These are phyloP conservation scores for Alentia gelatinosa DNA, from an alignment of 2,888 invertebrate genomes.

Conservation along the genomic window DNA sequence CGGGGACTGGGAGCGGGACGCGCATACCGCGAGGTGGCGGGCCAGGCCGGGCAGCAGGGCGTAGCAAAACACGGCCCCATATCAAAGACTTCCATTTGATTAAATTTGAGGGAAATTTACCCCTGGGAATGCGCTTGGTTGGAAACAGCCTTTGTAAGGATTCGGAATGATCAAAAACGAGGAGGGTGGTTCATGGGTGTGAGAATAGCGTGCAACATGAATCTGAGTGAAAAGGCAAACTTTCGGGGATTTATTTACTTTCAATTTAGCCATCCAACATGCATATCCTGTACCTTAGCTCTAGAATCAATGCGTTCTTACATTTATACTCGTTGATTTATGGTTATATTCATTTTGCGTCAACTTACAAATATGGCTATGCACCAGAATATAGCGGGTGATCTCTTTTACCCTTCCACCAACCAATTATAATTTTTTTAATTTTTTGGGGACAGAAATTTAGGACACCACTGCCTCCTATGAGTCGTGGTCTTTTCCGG, in stretches of 20 bases:
- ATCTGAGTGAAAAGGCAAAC: background rate
- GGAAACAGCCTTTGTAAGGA: background rate
- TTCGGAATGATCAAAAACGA: background rate
- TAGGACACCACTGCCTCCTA: background rate
- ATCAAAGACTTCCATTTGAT: slow-evolving; percentile 22
- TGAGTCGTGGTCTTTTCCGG: background rate
- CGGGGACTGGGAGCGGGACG: background rate
- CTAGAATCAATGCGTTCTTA: too few species aligned
- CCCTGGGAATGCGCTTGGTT: background rate
- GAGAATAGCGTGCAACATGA: background rate
- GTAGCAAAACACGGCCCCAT: background rate
- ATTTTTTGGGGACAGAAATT: background rate
- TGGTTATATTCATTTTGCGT: too few species aligned
- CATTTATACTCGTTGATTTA: too few species aligned
- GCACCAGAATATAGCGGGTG: too few species aligned
- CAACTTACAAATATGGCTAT: too few species aligned
- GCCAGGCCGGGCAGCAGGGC: background rate
- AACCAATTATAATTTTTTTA: background rate
- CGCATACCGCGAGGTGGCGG: too few species aligned
- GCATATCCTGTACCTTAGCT: too few species aligned
- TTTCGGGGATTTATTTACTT: background rate
- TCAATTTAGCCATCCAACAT: too few species aligned
- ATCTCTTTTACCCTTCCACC: too few species aligned
- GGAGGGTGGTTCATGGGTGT: background rate
- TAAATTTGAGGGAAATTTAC: background rate